Evolutionary conservation across 2,888 invertebrate species (phyloP).

Genomic region (Gibbula magus): DNA sequence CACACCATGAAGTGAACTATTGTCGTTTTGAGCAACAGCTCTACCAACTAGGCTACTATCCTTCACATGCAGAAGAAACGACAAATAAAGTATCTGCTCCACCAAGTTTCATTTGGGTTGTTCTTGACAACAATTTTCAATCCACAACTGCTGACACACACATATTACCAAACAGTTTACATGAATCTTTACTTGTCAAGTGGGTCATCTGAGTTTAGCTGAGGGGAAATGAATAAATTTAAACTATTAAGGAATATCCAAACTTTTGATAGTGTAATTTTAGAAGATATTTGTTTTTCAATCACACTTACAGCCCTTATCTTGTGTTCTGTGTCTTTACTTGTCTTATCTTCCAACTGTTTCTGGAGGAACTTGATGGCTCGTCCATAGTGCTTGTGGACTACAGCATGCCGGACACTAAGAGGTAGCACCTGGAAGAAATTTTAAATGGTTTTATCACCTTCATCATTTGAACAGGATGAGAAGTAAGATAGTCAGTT

Average conservation of each 20-base stretch:
- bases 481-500: no score
- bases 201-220: background rate
- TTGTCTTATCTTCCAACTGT: constrained; percentile 87
- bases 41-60: no score
- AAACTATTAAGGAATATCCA: background rate
- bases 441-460: no score
- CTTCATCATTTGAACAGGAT: no score
- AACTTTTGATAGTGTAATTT: background rate
- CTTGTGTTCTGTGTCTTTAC: background rate
- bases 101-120: no score
- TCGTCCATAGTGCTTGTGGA: constrained; percentile 87
- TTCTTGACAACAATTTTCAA: no score
- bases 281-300: no score
- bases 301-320: background rate
- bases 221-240: background rate
- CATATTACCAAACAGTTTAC: background rate
- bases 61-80: no score
- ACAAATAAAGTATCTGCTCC: no score
- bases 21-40: no score
- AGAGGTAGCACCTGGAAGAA: constrained; percentile 77
- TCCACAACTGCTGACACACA: background rate
- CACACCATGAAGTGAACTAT: no score
- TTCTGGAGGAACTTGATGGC: constrained; percentile 85
- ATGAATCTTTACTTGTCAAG: background rate
- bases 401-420: constrained; percentile 83